These are phyloP conservation scores for Siphlonurus alternatus DNA, from an alignment of 2,888 invertebrate species.

Conservation along the genomic window DNA sequence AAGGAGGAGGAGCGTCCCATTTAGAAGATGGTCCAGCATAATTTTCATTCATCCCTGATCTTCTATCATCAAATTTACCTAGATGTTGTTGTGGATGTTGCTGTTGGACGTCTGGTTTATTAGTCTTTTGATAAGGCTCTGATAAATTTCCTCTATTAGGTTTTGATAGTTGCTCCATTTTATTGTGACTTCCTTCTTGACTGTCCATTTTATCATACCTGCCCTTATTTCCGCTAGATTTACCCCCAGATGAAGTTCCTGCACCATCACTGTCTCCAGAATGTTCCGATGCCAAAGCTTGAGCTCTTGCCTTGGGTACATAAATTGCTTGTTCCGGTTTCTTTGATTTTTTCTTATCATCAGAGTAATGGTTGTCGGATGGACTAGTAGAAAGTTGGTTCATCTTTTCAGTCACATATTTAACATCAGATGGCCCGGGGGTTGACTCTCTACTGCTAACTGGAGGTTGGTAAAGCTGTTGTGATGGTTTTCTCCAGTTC, in stretches of 20 bases:
- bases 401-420: neutral
- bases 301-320: slow-evolving; percentile 31
- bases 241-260: neutral
- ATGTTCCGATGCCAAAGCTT: slow-evolving; percentile 23
- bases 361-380: slow-evolving; percentile 16
- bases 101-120: neutral
- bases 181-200: neutral
- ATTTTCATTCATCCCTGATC: neutral
- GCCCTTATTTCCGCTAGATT: neutral
- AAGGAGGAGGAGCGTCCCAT: neutral
- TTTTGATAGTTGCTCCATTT: neutral
- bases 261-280: slow-evolving; percentile 2
- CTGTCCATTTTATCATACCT: neutral
- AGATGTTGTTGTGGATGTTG: neutral
- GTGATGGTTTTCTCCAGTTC: slow-evolving; percentile 8
- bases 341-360: slow-evolving; percentile 24
- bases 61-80: neutral
- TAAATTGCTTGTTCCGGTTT: slow-evolving; percentile 39
- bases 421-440: slow-evolving; percentile 8
- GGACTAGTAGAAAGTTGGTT: neutral
- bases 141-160: neutral
- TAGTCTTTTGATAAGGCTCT: neutral
- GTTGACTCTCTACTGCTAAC: slow-evolving; percentile 8
- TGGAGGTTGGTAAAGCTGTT: slow-evolving; percentile 10
- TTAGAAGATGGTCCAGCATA: neutral